A percentile compares a stretch with the other conserved stretches of the same genome.
Evolutionary conservation across 2,888 invertebrate genomes (phyloP).

Genomic region (Caenorhabditis auriculariae): DNA sequence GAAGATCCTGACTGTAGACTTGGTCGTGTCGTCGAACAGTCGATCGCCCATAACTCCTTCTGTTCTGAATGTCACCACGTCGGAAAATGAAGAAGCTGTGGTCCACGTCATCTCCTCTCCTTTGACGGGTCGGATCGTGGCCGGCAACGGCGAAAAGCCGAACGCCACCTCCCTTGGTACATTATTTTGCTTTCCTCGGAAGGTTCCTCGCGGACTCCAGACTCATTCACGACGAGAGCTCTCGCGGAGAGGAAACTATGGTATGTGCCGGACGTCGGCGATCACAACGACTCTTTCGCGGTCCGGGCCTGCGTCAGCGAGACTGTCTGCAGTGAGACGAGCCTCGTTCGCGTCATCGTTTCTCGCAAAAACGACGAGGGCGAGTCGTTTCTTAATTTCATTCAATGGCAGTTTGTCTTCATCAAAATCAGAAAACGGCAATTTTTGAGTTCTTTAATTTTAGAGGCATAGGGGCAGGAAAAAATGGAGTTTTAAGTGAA

Average conservation of each 20-base stretch:
- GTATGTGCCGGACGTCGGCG: conserved; percentile 24
- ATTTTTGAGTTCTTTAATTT: too few species aligned
- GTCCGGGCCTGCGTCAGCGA: conserved; percentile 26
- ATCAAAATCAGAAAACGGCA: too few species aligned
- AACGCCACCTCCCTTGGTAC: background rate
- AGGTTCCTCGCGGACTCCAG: conserved; percentile 3
- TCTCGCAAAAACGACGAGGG: conserved; percentile 18
- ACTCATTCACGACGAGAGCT: conserved; percentile 15
- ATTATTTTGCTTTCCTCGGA: background rate
- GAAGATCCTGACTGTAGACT: too few species aligned
- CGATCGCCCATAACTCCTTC: conserved; percentile 22
- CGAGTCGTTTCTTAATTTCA: too few species aligned
- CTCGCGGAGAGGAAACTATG: conserved; percentile 17
- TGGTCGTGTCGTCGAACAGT: too few species aligned
- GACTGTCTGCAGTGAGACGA: conserved; percentile 19
- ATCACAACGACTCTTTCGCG: conserved; percentile 24
- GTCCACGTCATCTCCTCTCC: conserved; percentile 28
- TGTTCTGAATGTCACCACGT: conserved; percentile 27
- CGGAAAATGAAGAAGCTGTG: conserved; percentile 32
- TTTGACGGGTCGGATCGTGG: conserved; percentile 36
- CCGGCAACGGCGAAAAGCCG: conserved; percentile 8
- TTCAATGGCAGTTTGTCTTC: too few species aligned
- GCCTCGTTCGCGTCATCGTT: conserved; percentile 15
- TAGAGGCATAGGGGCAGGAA: too few species aligned
- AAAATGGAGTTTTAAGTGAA: too few species aligned